phyloP scores from a whole-genome alignment of 2,113 vertebrate genomes.

The Canis aureus region DNA sequence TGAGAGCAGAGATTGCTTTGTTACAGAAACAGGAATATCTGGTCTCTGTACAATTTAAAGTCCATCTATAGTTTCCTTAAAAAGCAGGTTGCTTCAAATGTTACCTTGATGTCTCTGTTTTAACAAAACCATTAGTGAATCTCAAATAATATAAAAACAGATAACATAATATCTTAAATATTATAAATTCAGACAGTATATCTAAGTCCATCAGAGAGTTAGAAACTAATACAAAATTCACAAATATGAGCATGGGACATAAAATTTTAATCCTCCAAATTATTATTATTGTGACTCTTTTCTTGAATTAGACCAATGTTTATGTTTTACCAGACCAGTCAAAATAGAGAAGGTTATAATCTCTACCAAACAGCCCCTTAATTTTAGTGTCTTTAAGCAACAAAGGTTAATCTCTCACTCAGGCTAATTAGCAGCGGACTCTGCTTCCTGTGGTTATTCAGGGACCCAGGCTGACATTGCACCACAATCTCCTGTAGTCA shows the following conservation, averaged over 20 bases:
- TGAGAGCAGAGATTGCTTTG: not conserved
- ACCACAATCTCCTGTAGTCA: not conserved
- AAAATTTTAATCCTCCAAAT: not conserved
- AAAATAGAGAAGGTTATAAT: not conserved
- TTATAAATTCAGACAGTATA: not conserved
- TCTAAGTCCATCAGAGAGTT: not conserved
- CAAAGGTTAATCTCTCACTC: too few species aligned
- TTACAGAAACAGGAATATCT: not conserved
- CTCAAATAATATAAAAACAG: not conserved
- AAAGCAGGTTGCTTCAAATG: not conserved
- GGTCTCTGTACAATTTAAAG: not conserved
- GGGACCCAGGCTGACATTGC: not conserved
- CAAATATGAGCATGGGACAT: not conserved
- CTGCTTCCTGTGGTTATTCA: not conserved
- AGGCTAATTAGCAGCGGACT: not conserved
- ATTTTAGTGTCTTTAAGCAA: not conserved
- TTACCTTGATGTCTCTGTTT: not conserved
- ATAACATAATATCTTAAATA: not conserved
- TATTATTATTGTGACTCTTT: not conserved
- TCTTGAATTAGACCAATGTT: not conserved
- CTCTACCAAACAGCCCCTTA: not conserved
- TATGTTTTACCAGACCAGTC: not conserved
- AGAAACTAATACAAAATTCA: conserved; percentile 1
- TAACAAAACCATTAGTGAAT: not conserved
- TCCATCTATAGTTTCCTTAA: not conserved